Base-by-base conservation (phyloP, 2,888 invertebrate genomes). In the Stictocephala bisonia region DNA sequence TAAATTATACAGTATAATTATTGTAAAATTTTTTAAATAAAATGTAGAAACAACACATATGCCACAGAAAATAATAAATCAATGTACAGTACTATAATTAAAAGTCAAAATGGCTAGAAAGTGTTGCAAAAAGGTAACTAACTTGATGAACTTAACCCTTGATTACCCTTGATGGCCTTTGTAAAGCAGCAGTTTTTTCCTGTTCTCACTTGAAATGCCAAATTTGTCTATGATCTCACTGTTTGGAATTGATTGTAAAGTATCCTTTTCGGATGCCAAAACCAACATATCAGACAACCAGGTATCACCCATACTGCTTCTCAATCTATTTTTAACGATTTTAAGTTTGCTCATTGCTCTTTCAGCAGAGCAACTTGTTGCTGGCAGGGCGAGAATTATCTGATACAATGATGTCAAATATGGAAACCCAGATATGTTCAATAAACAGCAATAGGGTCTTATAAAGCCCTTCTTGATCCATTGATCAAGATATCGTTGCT, bases 311-410 rank as follows among this genome's bases (percentile, higher is more conserved):
- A 22, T 44, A 48, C 67, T 68, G 22, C 26, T 68, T 68, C 48
- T 68, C 13, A 48, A 27, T 27, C 67, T 11, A 26, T 13, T 68
- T 68, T 48, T 48, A 3, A 68, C 41, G 22, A 68, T 48, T 29
- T 48, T 26, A 11, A 68, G 13, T 26, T 41, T 22, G 27, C 29
- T 60, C 71, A 58, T 71, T 20, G 60, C 27, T 60, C 58, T 71
- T 22, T 60, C 71, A 20, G 58, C 71, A 20, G 71, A 71, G 15
- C 60, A 56, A 20, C 56, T 70, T 15, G 70, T 56, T 2, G 15
- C 56, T 24, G 70, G 26, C 15, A 70, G 22, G 11, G 70, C 31
- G 18, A 70, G 56, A 13, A 56, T 3, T 24, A 70, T 20, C n/a
- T 9, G 31, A 9, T 70, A 70, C 50, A 44, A 48, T n/a, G 27